These are phyloP conservation scores for Horisme vitalbata DNA, from an alignment of 2,888 invertebrate species.

Conservation along the genomic window DNA sequence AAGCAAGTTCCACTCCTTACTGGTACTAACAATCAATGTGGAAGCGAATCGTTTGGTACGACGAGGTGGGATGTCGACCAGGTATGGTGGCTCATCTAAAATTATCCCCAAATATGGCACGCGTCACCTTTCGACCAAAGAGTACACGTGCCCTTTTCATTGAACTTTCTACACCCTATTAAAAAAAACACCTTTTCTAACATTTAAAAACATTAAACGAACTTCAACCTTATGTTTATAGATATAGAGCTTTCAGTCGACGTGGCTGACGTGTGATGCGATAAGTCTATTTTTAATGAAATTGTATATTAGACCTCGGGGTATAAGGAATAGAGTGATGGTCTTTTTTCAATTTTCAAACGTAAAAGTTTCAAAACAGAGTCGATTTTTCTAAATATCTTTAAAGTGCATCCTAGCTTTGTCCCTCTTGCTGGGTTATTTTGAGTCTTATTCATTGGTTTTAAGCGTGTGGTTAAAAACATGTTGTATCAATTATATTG, in stretches of 20 bases:
- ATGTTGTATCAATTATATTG: slow-evolving; percentile 14
- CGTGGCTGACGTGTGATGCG: too few relatives aligned
- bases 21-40: too few relatives aligned
- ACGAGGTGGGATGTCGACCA: too few relatives aligned
- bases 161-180: slow-evolving; percentile 20
- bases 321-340: too few relatives aligned
- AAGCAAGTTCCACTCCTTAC: too few relatives aligned
- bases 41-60: too few relatives aligned
- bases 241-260: neutral
- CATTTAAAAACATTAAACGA: neutral
- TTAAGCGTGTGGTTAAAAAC: neutral
- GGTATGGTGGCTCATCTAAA: too few relatives aligned
- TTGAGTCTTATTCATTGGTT: neutral
- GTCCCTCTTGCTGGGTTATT: slow-evolving; percentile 2
- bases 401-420: neutral
- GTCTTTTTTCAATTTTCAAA: too few relatives aligned
- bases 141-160: slow-evolving; percentile 13
- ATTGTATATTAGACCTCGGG: too few relatives aligned
- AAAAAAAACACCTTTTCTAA: slow-evolving; percentile 17
- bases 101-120: slow-evolving; percentile 16
- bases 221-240: neutral
- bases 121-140: slow-evolving; percentile 17
- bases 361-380: neutral
- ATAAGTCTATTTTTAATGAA: slow-evolving; percentile 3
- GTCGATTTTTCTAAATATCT: neutral